Evolutionary conservation across 2,797 vertebrate species (phyloP), one percentile per base, ranked within the genome.

Genomic region (Etheostoma perlongum): DNA sequence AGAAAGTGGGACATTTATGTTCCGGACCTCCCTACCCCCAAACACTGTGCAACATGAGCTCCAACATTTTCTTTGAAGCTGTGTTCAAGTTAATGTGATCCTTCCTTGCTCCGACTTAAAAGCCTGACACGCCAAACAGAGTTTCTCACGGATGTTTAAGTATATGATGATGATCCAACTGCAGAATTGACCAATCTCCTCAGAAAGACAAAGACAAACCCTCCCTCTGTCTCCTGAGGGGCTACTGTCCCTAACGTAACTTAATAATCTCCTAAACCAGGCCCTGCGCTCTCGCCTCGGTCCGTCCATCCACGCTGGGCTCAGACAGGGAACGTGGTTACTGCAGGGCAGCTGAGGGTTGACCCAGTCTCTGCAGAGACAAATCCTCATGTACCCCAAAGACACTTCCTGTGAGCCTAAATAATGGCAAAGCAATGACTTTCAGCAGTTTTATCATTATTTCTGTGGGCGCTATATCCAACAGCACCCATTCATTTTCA

Each of bases 71-170:
- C 82, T 91, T 93, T 91, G 84, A 93, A 88, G 88, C 83, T 47
- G 44, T 27, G 72, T 76, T 88, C 21, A 51, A 88, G 85, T 78
- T 89, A 89, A 93, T 85, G 82, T 78, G 89, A 92, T 89, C 81
- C 67, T 64, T 76, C 76, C 72, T 75, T 74, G 69, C 70, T 78
- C 72, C 0, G 21, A 76, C 81, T 88, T 91, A 73, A 88, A 88
- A 87, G 81, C 62, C 60, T 47, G 60, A 62, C 76, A 72, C 61
- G 61, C 76, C 60, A 71, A 84, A 79, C 73, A 47, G 64, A 47
- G 66, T 76, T 86, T 81, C 67, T 59, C 77, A 63, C 27, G 73
- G 69, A 81, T 79, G 84, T 76, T 85, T 87, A 36, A 44, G 14
- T 75, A 30, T 54, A 78, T 66, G 79, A 74, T 27, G 74, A 80